A percentile compares a stretch with the other conserved stretches of the same genome.
phyloP scores from a whole-genome alignment of 2,888 invertebrate genomes.

The Rhabditoides inermis region DNA sequence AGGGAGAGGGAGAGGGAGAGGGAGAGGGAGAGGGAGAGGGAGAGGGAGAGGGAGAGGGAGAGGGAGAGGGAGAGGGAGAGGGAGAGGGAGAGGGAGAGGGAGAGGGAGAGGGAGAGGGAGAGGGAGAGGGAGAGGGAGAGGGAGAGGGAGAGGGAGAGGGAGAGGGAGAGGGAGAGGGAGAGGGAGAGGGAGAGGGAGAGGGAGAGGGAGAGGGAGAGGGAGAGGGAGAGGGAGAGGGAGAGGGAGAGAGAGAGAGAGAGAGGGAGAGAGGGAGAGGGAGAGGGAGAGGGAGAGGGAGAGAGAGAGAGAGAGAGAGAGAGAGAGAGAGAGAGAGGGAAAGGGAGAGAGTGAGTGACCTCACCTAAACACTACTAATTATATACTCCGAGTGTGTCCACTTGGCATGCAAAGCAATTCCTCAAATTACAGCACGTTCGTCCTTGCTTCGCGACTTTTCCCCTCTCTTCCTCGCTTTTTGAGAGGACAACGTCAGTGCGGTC shows the following conservation, averaged over 20 bases:
- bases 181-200: neutral
- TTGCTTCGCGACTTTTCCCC: no score
- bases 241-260: neutral
- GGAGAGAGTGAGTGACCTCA: no score
- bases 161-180: constrained; percentile 2
- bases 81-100: constrained; percentile 6
- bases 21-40: constrained; percentile 1
- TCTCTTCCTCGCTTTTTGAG: no score
- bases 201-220: constrained; percentile 4
- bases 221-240: neutral
- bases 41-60: constrained; percentile 1
- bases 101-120: constrained; percentile 1
- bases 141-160: constrained; percentile 1
- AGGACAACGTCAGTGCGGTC: no score
- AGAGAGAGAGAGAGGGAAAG: no score
- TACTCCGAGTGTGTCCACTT: no score
- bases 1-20: neutral
- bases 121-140: constrained; percentile 11
- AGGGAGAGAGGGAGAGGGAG: no score
- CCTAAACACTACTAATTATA: no score
- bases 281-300: no score
- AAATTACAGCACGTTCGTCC: no score
- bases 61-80: constrained; percentile 2
- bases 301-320: no score
- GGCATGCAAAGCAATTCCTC: no score